Conservation (phyloP, 2,797 vertebrate species). For the Hydrophis major region DNA sequence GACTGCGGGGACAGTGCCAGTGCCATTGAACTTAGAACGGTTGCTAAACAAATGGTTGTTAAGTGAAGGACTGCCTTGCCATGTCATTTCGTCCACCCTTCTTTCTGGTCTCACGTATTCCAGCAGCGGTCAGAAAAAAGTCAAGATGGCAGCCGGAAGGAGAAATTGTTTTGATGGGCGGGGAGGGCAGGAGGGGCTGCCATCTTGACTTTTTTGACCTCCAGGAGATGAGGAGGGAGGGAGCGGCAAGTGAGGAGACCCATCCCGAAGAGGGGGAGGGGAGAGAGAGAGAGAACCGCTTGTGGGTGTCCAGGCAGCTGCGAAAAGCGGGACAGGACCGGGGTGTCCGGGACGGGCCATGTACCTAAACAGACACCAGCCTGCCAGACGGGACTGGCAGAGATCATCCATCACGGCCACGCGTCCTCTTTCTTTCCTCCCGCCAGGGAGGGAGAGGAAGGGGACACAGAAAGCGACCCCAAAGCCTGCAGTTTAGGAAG, state of each 20-base stretch:
- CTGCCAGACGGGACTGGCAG: not conserved
- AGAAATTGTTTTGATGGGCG: too few species aligned
- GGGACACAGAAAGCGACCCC: not conserved
- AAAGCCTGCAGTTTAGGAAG: not conserved
- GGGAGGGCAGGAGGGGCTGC: not conserved
- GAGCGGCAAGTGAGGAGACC: not conserved
- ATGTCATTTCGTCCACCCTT: too few species aligned
- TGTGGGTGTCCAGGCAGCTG: not conserved
- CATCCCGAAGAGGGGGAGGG: rapidly evolving
- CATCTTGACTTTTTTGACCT: not conserved
- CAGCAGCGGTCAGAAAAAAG: too few species aligned
- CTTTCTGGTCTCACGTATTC: too few species aligned
- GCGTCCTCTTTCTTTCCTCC: not conserved
- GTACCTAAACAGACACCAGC: not conserved
- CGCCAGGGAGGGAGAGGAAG: too few species aligned
- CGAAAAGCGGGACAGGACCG: rapidly evolving
- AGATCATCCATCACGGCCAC: not conserved
- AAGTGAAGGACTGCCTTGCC: too few species aligned
- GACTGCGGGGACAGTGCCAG: too few species aligned
- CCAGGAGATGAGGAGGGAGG: rapidly evolving
- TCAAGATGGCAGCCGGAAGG: too few species aligned
- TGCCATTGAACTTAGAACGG: too few species aligned
- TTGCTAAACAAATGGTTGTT: too few species aligned
- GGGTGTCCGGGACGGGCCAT: too few species aligned
- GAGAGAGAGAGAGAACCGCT: not conserved